Evolutionary conservation across 2,797 vertebrate genomes (phyloP).

Genomic region (Alcedo quadribrachys): DNA sequence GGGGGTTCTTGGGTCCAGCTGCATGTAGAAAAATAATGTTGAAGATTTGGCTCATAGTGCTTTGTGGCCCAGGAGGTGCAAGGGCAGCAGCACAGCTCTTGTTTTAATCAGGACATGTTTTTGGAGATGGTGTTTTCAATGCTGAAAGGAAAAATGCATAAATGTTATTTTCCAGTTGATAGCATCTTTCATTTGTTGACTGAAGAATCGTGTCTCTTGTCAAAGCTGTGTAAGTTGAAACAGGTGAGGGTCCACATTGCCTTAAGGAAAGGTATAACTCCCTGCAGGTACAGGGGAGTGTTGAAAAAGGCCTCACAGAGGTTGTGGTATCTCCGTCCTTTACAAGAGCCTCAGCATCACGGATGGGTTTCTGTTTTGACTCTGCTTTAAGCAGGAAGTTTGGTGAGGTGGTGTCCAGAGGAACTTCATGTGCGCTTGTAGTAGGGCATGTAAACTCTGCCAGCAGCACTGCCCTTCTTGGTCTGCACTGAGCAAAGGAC

Average conservation of each 20-base stretch:
- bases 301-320: neutral
- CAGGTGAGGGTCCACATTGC: neutral
- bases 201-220: fast-evolving
- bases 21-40: neutral
- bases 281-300: neutral
- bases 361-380: neutral
- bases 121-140: neutral
- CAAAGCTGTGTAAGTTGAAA: neutral
- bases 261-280: neutral
- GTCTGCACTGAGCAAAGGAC: neutral
- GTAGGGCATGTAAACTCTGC: neutral
- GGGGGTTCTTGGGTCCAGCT: neutral
- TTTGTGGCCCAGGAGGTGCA: neutral
- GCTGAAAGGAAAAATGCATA: neutral
- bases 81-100: neutral
- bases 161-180: neutral
- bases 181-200: neutral
- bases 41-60: neutral
- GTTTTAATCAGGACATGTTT: neutral
- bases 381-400: neutral
- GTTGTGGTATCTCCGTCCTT: neutral
- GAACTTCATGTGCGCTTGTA: neutral
- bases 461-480: neutral
- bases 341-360: neutral
- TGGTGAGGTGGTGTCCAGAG: neutral